A percentile compares a stretch with the other conserved stretches of the same genome.
phyloP scores from a whole-genome alignment of 2,888 invertebrate genomes.

The Frankliniella fusca region DNA sequence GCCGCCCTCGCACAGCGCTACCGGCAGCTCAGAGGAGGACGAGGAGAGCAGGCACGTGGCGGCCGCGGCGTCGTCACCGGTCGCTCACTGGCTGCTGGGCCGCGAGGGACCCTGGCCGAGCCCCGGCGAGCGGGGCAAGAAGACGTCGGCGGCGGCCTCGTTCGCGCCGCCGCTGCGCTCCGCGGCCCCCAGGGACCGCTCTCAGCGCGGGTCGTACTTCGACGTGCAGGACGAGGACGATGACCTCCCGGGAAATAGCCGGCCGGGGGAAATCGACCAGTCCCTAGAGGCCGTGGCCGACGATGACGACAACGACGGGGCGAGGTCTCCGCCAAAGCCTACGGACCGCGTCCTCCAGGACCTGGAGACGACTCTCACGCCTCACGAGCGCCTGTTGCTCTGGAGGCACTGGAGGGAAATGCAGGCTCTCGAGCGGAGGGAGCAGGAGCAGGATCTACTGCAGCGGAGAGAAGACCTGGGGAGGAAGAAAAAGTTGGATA shows the following conservation, averaged over 20 bases:
- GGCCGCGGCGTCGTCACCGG: neutral
- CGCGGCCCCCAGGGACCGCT: neutral
- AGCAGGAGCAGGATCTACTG: neutral
- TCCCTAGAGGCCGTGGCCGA: neutral
- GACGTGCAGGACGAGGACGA: neutral
- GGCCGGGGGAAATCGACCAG: neutral
- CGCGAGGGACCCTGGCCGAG: neutral
- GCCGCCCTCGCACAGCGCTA: neutral
- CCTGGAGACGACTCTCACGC: neutral
- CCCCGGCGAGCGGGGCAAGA: neutral
- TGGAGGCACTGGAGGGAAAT: slow-evolving; percentile 10
- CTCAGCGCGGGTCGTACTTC: neutral
- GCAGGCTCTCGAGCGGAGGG: neutral
- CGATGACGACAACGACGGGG: neutral
- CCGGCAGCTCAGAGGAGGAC: neutral
- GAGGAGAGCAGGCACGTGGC: neutral
- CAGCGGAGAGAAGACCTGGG: neutral
- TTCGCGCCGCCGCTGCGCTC: neutral
- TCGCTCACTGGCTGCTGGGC: neutral
- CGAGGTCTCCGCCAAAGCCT: neutral
- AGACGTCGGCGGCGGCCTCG: neutral
- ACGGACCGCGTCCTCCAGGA: neutral
- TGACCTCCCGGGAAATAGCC: neutral
- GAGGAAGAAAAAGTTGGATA: neutral
- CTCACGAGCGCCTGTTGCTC: neutral